A percentile compares a stretch with the other conserved stretches of the same genome.
Evolutionary conservation across 2,113 vertebrate species (phyloP).

Genomic region (Mustelus asterias): DNA sequence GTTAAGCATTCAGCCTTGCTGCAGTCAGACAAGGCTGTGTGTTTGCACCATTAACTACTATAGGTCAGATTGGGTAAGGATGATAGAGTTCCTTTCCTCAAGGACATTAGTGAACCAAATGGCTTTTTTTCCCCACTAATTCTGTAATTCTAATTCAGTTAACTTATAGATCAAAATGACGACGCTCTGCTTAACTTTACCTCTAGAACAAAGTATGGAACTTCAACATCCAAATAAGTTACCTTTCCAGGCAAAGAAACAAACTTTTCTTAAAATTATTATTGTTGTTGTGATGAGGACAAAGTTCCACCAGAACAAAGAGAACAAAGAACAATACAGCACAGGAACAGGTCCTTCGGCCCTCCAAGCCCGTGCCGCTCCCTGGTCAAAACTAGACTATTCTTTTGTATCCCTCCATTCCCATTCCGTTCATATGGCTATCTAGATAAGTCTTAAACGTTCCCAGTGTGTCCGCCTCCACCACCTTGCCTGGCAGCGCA

Average conservation of each 20-base stretch:
- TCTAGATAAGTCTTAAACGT: no score
- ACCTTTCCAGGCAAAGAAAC: neutral
- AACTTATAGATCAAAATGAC: neutral
- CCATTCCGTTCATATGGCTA: no score
- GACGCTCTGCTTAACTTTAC: neutral
- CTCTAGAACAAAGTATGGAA: neutral
- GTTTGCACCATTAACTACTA: neutral
- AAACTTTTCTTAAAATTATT: neutral
- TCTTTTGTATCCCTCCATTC: no score
- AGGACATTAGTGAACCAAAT: neutral
- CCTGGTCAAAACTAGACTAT: no score
- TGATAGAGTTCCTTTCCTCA: neutral
- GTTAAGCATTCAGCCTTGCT: neutral
- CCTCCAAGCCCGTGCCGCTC: no score
- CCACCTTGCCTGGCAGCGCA: no score
- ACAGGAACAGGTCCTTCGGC: no score
- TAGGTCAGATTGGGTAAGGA: neutral
- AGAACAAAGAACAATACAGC: no score
- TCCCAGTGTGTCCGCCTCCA: no score
- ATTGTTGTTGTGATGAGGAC: neutral
- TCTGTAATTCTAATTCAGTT: neutral
- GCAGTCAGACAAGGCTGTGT: neutral
- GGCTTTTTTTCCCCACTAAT: neutral
- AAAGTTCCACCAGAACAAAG: neutral
- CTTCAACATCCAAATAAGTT: neutral